Evolutionary conservation across 2,797 vertebrate species (phyloP), one percentile per base, ranked within the genome.

Genomic region (Hoplostethus mediterraneus): DNA sequence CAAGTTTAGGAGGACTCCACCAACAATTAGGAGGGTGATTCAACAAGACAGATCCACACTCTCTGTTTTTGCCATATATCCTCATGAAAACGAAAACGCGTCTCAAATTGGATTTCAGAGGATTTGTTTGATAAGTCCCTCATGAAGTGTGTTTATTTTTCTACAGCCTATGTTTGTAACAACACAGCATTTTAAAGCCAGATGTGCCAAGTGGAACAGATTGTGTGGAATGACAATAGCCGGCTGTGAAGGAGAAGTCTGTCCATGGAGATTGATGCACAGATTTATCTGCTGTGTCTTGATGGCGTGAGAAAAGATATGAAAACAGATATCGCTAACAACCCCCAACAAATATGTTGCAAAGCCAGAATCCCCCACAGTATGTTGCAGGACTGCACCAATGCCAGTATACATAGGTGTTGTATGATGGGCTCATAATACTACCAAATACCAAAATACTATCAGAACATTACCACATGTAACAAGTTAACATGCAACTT

Each of bases 111-210:
- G 90, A 91, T 88, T 90, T 72, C 59, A 71, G 70, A 71, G 87
- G 89, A 93, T 93, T 93, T 91, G 79, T 68, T 70, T 73, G 72
- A 87, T 90, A 86, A 90, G 68, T 87, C 85, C 81, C 44, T 73
- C 77, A 48, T 83, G 68, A 88, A 73, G 78, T 84, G 73, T 81
- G 82, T 91, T 88, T 88, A 71, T 80, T 86, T 86, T 76, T 64
- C 57, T 17, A 6, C 78, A 68, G 68, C 48, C 61, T 52, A 31
- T 72, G 71, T 85, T 79, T 68, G 68, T 63, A 63, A 70, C 80
- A 78, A 82, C 77, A 76, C 48, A 61, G 73, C 58, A 71, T 82
- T 87, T 86, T 68, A 52, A 80, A 71, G 28, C 71, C 87, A 84
- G 74, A 82, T 80, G 84, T 60, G 64, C 67, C 9, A 65, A 73